Conservation (phyloP, 1,140 invertebrate genomes). For the Temnothorax nylanderi region DNA sequence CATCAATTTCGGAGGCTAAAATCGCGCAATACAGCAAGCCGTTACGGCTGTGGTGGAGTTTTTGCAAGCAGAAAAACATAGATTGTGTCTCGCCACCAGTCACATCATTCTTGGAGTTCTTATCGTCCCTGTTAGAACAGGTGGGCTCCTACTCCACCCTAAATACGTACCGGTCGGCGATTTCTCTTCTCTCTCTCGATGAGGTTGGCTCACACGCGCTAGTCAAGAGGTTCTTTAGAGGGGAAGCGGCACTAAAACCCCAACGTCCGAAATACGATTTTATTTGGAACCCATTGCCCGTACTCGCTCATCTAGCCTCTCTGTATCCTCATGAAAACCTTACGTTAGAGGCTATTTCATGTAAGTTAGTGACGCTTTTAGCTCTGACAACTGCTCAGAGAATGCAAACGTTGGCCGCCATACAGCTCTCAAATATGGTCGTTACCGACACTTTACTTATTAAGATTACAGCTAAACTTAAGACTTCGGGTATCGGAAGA, state of each 20-base stretch:
- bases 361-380: too few species aligned
- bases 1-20: not conserved
- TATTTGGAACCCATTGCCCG: not conserved
- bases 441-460: not conserved
- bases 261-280: too few species aligned
- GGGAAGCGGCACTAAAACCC: not conserved
- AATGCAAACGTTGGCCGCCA: not conserved
- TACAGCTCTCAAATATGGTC: not conserved
- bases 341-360: not conserved
- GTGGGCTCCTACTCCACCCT: not conserved
- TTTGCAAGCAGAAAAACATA: not conserved
- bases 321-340: not conserved
- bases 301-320: not conserved
- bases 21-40: not conserved
- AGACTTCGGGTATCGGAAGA: not conserved
- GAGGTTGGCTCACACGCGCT: not conserved
- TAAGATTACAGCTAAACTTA: not conserved
- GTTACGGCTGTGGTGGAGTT: not conserved
- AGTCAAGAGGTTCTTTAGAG: not conserved
- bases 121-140: not conserved
- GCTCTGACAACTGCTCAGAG: too few species aligned
- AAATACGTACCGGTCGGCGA: not conserved
- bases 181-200: not conserved
- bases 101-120: not conserved
- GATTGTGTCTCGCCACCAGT: not conserved